phyloP scores from a whole-genome alignment of 2,113 vertebrate genomes.

The Dromaius novaehollandiae region DNA sequence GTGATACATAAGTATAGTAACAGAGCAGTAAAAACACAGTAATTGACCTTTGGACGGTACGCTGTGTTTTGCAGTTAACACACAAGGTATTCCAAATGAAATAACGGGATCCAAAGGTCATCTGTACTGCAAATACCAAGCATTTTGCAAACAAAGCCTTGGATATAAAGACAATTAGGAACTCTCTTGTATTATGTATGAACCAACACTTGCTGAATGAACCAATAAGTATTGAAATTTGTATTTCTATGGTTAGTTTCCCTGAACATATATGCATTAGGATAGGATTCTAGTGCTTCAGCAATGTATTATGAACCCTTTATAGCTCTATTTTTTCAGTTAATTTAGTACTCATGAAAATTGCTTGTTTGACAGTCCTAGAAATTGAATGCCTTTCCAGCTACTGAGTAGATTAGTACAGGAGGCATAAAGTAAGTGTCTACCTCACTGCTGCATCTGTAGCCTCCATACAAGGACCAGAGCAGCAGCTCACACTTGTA shows the following conservation, averaged over 20 bases:
- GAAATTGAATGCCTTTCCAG: not conserved
- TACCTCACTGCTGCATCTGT: not conserved
- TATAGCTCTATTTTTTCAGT: not conserved
- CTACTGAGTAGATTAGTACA: not conserved
- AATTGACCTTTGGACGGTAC: conserved; percentile 49
- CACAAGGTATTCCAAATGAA: conserved; percentile 37
- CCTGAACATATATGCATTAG: not conserved
- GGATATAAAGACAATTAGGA: conserved; percentile 36
- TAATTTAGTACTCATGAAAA: conserved; percentile 8
- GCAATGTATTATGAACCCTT: not conserved
- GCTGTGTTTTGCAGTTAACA: not conserved
- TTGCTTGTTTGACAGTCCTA: not conserved
- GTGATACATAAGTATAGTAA: not conserved
- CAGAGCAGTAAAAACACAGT: conserved; percentile 42
- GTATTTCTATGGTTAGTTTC: conserved; percentile 21
- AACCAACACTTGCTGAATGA: conserved; percentile 14
- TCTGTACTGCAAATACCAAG: conserved; percentile 45
- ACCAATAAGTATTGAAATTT: not conserved
- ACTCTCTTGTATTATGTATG: conserved; percentile 31
- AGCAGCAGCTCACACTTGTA: not conserved
- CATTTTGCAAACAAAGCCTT: conserved; percentile 37
- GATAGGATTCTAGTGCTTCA: not conserved
- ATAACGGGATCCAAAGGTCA: conserved; percentile 47
- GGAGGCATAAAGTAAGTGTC: not conserved
- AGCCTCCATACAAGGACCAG: not conserved